Evolutionary conservation across 2,888 invertebrate species (phyloP).

Genomic region (Nebria salina): DNA sequence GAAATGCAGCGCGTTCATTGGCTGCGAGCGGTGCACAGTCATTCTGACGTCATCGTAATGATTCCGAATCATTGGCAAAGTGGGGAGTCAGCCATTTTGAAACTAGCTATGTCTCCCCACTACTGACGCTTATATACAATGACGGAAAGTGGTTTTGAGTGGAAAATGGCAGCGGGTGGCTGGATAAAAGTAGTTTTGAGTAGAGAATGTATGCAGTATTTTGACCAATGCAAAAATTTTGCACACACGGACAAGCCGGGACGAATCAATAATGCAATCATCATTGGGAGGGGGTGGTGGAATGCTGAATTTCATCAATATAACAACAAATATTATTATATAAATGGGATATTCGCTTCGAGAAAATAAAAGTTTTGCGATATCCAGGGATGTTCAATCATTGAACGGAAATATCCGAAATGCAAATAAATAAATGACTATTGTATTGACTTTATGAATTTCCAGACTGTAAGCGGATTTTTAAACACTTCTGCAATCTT

Average conservation of each 20-base stretch:
- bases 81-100: constrained; percentile 37
- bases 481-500: too few species aligned
- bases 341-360: neutral
- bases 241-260: constrained; percentile 3
- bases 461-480: too few species aligned
- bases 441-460: too few species aligned
- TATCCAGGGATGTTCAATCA: neutral
- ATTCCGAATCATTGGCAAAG: constrained; percentile 39
- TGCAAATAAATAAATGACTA: too few species aligned
- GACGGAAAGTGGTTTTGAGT: constrained; percentile 40
- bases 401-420: neutral
- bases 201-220: neutral
- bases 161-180: neutral
- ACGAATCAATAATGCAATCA: constrained; percentile 45
- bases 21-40: constrained; percentile 22
- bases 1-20: constrained; percentile 33
- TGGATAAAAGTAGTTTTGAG: constrained; percentile 38
- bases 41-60: constrained; percentile 44
- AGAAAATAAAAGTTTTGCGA: neutral
- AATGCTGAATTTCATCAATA: constrained; percentile 31
- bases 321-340: neutral
- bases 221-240: constrained; percentile 13
- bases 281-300: constrained; percentile 7
- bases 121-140: constrained; percentile 39
- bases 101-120: constrained; percentile 9